These are phyloP conservation scores for Folsomia manolachei DNA, from an alignment of 2,888 invertebrate genomes.

Conservation along the genomic window DNA sequence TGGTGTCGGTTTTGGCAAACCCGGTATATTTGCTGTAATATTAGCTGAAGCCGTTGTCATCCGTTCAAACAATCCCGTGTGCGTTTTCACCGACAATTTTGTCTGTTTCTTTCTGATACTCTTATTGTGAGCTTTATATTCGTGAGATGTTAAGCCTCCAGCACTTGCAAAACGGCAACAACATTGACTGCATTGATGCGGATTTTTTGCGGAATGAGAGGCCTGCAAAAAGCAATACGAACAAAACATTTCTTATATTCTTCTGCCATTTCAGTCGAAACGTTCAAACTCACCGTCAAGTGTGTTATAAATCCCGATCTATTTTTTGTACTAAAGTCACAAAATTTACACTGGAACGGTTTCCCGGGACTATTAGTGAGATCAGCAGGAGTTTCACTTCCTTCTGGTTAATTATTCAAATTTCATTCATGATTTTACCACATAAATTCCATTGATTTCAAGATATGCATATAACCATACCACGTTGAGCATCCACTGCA, in stretches of 20 bases:
- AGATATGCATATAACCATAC: no score
- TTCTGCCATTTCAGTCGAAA: no score
- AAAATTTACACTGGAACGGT: background rate
- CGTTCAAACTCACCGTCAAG: conserved; percentile 3
- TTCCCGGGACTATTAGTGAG: background rate
- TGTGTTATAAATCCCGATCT: background rate
- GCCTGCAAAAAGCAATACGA: background rate
- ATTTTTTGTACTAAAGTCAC: conserved; percentile 12
- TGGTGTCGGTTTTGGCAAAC: background rate
- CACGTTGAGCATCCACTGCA: no score
- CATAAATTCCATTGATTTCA: no score
- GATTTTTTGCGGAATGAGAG: background rate
- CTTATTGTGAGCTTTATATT: background rate
- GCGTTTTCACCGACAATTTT: background rate
- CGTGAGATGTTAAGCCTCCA: background rate
- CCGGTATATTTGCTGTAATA: no score
- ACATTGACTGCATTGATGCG: background rate
- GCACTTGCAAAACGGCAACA: background rate
- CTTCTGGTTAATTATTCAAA: no score
- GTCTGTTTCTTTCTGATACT: background rate
- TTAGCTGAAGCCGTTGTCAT: background rate
- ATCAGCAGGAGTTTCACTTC: background rate
- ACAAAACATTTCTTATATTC: no score
- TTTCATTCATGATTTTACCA: no score
- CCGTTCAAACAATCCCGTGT: background rate